Evolutionary conservation across 2,797 vertebrate species (phyloP).

Genomic region (Lycodopsis pacificus): DNA sequence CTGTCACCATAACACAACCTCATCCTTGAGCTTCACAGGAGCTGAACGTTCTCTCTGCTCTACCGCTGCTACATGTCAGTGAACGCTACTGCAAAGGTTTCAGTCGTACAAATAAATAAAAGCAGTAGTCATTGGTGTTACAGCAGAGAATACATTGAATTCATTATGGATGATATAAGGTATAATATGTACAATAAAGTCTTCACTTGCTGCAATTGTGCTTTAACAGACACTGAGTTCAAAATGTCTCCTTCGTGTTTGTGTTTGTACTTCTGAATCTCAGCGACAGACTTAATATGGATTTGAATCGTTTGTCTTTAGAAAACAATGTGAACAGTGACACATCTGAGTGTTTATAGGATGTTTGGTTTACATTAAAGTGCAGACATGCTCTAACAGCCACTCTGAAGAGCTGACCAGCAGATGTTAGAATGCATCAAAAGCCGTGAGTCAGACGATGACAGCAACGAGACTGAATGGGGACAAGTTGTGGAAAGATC

Average conservation of each 20-base stretch:
- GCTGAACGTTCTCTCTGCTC: neutral
- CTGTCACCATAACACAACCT: neutral
- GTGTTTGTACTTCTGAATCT: conserved; percentile 1
- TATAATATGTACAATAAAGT: conserved; percentile 8
- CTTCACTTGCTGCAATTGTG: conserved; percentile 21
- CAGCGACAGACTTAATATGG: neutral
- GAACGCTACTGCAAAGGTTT: conserved; percentile 13
- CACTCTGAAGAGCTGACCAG: conserved; percentile 4
- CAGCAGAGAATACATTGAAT: conserved; percentile 8
- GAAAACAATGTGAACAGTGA: neutral
- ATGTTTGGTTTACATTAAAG: conserved; percentile 29
- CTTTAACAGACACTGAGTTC: conserved; percentile 5
- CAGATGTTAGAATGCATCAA: neutral
- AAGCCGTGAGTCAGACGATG: neutral
- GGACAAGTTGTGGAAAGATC: neutral
- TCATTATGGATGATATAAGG: neutral
- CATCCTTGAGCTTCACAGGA: neutral
- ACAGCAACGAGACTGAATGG: neutral
- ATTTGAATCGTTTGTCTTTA: neutral
- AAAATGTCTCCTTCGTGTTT: neutral
- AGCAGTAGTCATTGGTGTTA: conserved; percentile 44
- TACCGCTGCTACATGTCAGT: neutral
- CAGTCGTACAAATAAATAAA: conserved; percentile 57
- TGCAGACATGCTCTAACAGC: conserved; percentile 25
- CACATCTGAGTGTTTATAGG: neutral